Evolutionary conservation across 2,797 vertebrate species (phyloP), one percentile per base, ranked within the genome.

Genomic region (Protonibea diacanthus): DNA sequence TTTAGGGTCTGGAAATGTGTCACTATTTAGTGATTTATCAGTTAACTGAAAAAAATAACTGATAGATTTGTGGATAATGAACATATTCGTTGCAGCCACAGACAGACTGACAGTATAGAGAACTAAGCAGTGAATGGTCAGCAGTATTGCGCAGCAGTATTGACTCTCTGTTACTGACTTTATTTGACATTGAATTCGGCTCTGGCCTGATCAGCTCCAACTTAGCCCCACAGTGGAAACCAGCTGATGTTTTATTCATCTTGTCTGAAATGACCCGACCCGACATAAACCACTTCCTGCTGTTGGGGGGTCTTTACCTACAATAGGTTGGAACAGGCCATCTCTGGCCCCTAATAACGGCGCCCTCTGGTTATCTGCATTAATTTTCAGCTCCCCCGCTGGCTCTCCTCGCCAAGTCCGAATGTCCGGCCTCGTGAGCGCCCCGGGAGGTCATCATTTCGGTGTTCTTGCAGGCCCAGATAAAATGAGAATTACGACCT

Each of bases 401-500:
- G 64, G 81, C 56, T 76, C 48, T 52, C 58, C 52, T 71, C 20
- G 55, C 55, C 5, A 5, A 76, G 78, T 76, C 80, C 44, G 17
- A 71, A 56, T 27, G 63, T 81, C 82, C 81, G 4, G 83, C 66
- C 49, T 68, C 3, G 25, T 14, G 29, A 14, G 25, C 45, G 15
- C 89, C 69, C 71, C 71, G 8, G 78, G 88, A 81, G 84, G 86
- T 81, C 88, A 76, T 87, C 86, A 75, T 78, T 76, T 44, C 14
- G 1, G 8, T 11, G 29, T 0, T 71, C 74, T 40, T 55, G 78
- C 15, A 55, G 69, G 65, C 59, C 42, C 55, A 49, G 82, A 91
- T 89, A 76, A 92, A 90, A 90, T 73, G 81, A 85, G 88, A 86
- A 88, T 92, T 84, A 88, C 63, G 71, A 87, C 78, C 91, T 83